Base-by-base conservation (phyloP, 1,140 invertebrate species). In the Hyposmocoma kahamanoa region DNA sequence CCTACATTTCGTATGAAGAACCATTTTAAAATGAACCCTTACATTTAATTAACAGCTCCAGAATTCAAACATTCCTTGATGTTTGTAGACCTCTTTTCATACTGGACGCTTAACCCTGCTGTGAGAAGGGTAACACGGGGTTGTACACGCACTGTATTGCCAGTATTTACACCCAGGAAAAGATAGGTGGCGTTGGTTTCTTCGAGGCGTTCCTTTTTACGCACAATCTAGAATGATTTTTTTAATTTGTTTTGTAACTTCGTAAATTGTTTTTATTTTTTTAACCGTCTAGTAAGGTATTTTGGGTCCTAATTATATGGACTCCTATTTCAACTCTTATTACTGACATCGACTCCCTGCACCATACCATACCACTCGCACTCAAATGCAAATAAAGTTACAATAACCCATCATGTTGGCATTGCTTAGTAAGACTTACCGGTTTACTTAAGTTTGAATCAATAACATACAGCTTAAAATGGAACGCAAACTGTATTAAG, bases 91-190 rank as follows among this genome's bases (percentile, higher is more conserved):
- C 3, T 72, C 68, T 54, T 20, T 18, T 34, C 50, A 62, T n/a
- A 51, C 13, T 76, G 74, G 74, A 39, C 50, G 46, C 13, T 57
- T 30, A 62, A 63, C 58, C 51, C 53, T 64, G 68, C 67, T 67
- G 65, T 72, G 67, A 57, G 65, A 77, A 70, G 72, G 75, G 71
- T 74, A 71, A 52, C 43, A 51, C 47, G 60, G 61, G 62, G 63
- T 66, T 65, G 67, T 56, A 65, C 66, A 69, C 63, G 61, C 58
- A 60, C 56, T 57, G 56, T 53, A 59, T 61, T 62, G 64, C 67
- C 66, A 59, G 66, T 67, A 53, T 57, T 62, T 63, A 59, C 55
- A 46, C 42, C 64, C 38, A 47, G 58, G 9, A 47, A 8, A 42
- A 69, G 34, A 42, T 55, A 71, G 72, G 75, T 59, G 56, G 66